phyloP scores from a whole-genome alignment of 2,113 vertebrate species.

The Cepphus grylle region DNA sequence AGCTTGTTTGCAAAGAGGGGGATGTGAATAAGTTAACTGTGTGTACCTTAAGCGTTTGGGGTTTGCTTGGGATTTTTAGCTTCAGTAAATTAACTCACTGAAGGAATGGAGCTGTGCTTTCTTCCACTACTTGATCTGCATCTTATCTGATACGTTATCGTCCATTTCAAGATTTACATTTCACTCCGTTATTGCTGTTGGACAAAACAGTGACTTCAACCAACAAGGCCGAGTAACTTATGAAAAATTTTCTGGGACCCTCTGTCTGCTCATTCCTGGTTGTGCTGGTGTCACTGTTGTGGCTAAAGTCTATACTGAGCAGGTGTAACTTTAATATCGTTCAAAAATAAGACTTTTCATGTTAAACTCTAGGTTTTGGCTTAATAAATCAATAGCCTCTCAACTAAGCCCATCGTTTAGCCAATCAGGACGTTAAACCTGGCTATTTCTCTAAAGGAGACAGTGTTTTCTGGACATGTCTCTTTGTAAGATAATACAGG shows the following conservation, averaged over 20 bases:
- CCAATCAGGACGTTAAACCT: neutral
- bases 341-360: neutral
- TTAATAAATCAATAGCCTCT: neutral
- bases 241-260: neutral
- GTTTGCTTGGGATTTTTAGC: neutral
- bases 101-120: neutral
- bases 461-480: neutral
- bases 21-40: neutral
- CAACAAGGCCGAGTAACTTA: neutral
- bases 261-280: neutral
- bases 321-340: neutral
- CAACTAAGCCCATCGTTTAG: neutral
- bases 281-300: neutral
- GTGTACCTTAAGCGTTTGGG: neutral
- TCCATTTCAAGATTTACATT: neutral
- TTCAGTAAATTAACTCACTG: neutral
- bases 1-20: neutral
- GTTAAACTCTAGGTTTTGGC: neutral
- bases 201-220: neutral
- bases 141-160: neutral
- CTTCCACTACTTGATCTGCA: neutral
- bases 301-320: neutral
- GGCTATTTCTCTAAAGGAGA: neutral
- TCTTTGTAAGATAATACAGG: neutral
- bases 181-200: neutral